A percentile compares a stretch with the other conserved stretches of the same genome.
Evolutionary conservation across 2,888 invertebrate species (phyloP).

Genomic region (Diarsia brunnea): DNA sequence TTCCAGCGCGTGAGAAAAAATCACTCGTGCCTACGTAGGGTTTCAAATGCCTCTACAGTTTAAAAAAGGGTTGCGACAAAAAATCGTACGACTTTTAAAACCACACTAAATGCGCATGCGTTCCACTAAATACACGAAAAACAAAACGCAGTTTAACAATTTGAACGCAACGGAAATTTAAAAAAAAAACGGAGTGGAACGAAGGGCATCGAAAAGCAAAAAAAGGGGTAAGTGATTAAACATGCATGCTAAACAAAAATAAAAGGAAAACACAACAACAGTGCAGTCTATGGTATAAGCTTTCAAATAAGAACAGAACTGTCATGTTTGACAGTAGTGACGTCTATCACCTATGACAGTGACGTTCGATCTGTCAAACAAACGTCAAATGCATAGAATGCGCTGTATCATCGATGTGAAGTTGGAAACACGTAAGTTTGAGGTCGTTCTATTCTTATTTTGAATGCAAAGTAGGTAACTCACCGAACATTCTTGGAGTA

Average conservation of each 20-base stretch:
- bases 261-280: conserved; percentile 31
- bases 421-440: conserved; percentile 1
- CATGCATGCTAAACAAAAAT: conserved; percentile 50
- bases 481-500: conserved; percentile 19
- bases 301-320: conserved; percentile 40
- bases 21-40: not conserved
- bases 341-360: conserved; percentile 20
- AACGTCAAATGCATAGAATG: not conserved
- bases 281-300: conserved; percentile 39
- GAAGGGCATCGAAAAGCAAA: conserved; percentile 51
- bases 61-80: conserved; percentile 43
- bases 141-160: conserved; percentile 17
- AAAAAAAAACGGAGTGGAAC: conserved; percentile 51
- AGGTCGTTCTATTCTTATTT: conserved; percentile 31
- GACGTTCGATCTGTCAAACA: conserved; percentile 20
- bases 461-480: conserved; percentile 21
- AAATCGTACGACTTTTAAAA: conserved; percentile 45
- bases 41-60: not conserved
- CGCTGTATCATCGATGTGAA: not conserved
- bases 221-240: conserved; percentile 60
- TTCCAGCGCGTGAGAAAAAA: not conserved
- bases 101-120: conserved; percentile 58
- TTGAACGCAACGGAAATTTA: conserved; percentile 13
- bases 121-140: conserved; percentile 56
- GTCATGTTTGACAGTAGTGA: conserved; percentile 21